Evolutionary conservation across 2,797 vertebrate species (phyloP).

Genomic region (Nyctibius grandis): DNA sequence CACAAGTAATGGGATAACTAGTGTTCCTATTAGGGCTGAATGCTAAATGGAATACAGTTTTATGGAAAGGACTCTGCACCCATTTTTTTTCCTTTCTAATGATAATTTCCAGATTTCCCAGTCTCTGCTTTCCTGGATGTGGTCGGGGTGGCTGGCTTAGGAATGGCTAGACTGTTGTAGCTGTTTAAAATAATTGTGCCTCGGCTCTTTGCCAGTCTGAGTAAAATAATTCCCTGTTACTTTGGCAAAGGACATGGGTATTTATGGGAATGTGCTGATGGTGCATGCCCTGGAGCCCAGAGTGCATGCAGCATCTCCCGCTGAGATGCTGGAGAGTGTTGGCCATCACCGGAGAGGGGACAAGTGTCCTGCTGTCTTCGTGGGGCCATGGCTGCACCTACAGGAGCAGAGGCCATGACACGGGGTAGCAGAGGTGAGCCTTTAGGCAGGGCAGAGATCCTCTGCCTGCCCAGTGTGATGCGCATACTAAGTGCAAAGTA

Average conservation of each 20-base stretch:
- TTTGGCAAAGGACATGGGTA: background rate
- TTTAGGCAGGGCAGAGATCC: background rate
- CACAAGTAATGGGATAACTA: background rate
- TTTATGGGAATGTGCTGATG: background rate
- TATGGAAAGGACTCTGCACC: background rate
- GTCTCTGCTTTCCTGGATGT: background rate
- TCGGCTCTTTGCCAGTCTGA: background rate
- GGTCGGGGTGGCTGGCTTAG: background rate
- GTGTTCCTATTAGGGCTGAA: background rate
- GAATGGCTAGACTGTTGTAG: background rate
- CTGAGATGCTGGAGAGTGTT: background rate
- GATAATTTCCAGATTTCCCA: background rate
- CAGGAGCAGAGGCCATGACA: background rate
- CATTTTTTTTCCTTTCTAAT: background rate
- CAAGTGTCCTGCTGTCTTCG: background rate
- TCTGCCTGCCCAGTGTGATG: background rate
- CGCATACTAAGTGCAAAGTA: accelerated
- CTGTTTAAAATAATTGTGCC: background rate
- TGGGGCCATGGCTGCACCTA: background rate
- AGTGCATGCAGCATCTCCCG: background rate
- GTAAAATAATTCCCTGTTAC: background rate
- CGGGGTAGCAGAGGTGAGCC: background rate
- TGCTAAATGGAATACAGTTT: background rate
- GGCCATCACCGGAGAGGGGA: background rate
- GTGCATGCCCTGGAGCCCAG: background rate